These are phyloP conservation scores for Macrochelys suwanniensis DNA, from an alignment of 2,797 vertebrate species.

Conservation along the genomic window DNA sequence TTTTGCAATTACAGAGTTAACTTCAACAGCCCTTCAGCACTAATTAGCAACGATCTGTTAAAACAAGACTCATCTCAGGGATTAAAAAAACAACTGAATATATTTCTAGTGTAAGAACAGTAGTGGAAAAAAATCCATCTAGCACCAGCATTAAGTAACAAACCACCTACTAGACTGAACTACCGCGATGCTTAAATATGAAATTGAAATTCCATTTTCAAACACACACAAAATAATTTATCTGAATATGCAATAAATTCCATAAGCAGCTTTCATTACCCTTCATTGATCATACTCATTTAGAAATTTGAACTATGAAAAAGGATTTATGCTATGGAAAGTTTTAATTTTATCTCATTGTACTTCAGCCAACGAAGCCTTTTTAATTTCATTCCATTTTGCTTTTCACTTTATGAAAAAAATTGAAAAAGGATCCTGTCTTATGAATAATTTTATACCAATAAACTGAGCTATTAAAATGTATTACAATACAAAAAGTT, in stretches of 20 bases:
- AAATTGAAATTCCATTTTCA: not conserved
- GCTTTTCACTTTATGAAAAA: not conserved
- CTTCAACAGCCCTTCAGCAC: not conserved
- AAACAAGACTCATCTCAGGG: not conserved
- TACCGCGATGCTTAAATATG: not conserved
- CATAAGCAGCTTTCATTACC: not conserved
- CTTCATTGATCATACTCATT: not conserved
- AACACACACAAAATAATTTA: not conserved
- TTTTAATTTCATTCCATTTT: not conserved
- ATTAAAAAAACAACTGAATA: not conserved
- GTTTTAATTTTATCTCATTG: not conserved
- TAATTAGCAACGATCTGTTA: conserved; percentile 8
- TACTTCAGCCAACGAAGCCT: not conserved
- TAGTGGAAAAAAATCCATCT: not conserved
- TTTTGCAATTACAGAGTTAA: conserved; percentile 23
- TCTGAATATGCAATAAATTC: not conserved
- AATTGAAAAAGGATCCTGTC: accelerated
- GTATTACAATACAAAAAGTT: not conserved
- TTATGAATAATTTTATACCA: not conserved
- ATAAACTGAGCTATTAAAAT: not conserved
- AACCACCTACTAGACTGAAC: not conserved
- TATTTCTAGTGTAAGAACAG: not conserved
- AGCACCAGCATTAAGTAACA: not conserved
- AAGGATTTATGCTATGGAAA: not conserved
- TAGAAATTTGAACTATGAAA: not conserved